Evolutionary conservation across 2,113 vertebrate genomes (phyloP), one percentile per base, ranked within the genome.

Genomic region (Silurus glanis): DNA sequence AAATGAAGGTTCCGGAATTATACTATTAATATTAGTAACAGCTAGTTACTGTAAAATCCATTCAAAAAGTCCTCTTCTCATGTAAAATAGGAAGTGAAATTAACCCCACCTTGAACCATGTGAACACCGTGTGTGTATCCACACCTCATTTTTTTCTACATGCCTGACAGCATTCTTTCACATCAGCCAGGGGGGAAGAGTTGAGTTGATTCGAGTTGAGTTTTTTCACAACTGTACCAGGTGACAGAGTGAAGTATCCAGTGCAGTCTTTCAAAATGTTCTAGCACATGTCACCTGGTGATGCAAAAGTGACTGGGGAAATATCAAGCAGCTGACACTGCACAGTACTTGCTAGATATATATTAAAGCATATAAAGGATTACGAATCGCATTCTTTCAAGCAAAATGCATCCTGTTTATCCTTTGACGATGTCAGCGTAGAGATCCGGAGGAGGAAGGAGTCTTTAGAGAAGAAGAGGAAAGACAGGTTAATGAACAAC

Each of bases 391-490:
- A 12, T 59, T 6, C 47, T 82, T 13, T 82, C 0, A 61, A 14
- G n/a, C 56, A 78, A 61, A 62, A 78, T 28, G 19, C 23, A 21
- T 17, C 16, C n/a, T 17, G 69, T 88, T 76, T 90, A 83, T 12
- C 16, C 49, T 6, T 21, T 9, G 0, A 75, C 16, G 49, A 85
- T 16, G 81, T 95, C 94, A 1, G 94, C 93, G 0, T 94, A 95
- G n/a, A 93, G 88, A 6, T 93, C 94, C 49, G 95, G 95, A 75
- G 95, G 95, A 66, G 95, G 94, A n/a, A 95, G 86, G 49, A 72
- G 76, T 78, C 94, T 95, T 86, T 16, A 56, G 45, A 37, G 19
- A 79, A 83, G 19, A 74, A 56, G 19, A 80, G 51, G 25, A 72
- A 66, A 25, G 61, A 12, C n/a, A 12, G 9, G 5, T 67, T 61